Conservation (phyloP, 2,797 vertebrate species). For the Phataginus tetradactyla region DNA sequence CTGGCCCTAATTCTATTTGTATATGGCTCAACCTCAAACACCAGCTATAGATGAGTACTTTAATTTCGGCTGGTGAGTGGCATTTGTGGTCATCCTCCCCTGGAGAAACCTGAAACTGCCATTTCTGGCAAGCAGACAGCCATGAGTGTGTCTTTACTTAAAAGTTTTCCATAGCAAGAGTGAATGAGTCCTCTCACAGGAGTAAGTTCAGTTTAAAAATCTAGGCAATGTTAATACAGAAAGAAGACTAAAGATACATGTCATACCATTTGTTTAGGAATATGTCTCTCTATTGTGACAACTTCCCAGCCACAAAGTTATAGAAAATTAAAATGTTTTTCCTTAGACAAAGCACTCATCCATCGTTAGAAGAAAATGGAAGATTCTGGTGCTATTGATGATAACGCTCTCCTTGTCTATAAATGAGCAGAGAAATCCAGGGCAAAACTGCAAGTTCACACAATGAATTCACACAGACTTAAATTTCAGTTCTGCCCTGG, state of each 20-base stretch:
- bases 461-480: constrained; percentile 67
- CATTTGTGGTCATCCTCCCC: constrained; percentile 65
- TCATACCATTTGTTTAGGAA: neutral
- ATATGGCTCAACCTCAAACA: constrained; percentile 78
- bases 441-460: constrained; percentile 51
- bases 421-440: constrained; percentile 49
- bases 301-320: constrained; percentile 4
- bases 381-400: neutral
- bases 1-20: constrained; percentile 72
- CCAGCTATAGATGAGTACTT: constrained; percentile 74
- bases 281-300: neutral
- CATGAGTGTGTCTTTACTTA: constrained; percentile 55
- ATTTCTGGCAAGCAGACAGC: constrained; percentile 64
- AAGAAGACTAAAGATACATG: constrained; percentile 12
- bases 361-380: constrained; percentile 13
- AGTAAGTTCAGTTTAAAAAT: constrained; percentile 11
- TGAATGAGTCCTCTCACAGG: constrained; percentile 66
- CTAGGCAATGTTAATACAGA: neutral
- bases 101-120: constrained; percentile 56
- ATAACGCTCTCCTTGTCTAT: constrained; percentile 15
- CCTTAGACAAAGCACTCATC: neutral
- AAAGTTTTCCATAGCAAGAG: constrained; percentile 61
- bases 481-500: constrained; percentile 74
- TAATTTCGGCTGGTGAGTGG: constrained; percentile 67
- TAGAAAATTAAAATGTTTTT: constrained; percentile 16